Conservation (phyloP, 2,888 invertebrate species). For the Diadegma fenestrale region DNA sequence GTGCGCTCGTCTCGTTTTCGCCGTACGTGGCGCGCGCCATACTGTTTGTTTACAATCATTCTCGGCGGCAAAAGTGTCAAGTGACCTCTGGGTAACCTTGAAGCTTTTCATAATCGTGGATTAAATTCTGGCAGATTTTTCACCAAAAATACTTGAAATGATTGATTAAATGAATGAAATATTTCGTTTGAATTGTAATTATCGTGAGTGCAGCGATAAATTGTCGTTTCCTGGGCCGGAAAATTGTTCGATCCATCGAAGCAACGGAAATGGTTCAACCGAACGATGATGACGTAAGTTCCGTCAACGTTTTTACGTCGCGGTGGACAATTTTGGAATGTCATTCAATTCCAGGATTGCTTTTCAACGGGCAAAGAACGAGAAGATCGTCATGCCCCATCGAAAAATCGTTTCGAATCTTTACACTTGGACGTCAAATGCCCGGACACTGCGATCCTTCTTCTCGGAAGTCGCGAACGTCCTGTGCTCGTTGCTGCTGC, state of each 20-base stretch:
- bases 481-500: conserved; percentile 84
- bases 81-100: conserved; percentile 49
- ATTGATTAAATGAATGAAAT: background rate
- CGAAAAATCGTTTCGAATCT: conserved; percentile 73
- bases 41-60: conserved; percentile 50
- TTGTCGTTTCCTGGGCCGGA: background rate
- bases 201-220: background rate
- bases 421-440: conserved; percentile 76
- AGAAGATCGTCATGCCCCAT: conserved; percentile 68
- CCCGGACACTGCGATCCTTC: conserved; percentile 77
- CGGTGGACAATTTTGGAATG: background rate
- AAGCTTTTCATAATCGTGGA: conserved; percentile 10
- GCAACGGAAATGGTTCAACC: conserved; percentile 27
- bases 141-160: background rate
- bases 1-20: background rate
- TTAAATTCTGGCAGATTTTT: background rate
- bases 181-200: background rate
- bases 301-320: background rate
- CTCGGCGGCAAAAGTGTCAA: background rate
- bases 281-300: conserved; percentile 57
- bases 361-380: conserved; percentile 71
- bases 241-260: background rate
- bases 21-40: conserved; percentile 23
- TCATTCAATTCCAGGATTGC: conserved; percentile 63
- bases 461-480: conserved; percentile 78